Conservation (phyloP, 1,140 invertebrate genomes). For the Elysia chlorotica region DNA sequence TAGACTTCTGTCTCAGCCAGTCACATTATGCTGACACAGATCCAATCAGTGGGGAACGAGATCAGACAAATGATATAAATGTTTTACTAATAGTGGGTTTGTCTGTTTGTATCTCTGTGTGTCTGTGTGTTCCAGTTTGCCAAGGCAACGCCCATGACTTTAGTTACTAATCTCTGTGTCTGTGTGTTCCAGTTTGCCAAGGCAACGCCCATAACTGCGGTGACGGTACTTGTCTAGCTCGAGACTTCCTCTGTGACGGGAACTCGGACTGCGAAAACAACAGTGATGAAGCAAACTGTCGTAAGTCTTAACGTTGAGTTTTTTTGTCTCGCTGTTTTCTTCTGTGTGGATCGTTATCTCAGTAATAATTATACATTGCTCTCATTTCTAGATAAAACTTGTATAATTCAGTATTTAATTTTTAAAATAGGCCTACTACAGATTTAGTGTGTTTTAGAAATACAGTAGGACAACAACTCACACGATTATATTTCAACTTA, state of each 20-base stretch:
- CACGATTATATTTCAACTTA: no score
- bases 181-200: no score
- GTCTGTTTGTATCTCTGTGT: background rate
- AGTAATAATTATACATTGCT: background rate
- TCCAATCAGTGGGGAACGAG: no score
- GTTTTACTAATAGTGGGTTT: background rate
- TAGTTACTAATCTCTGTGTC: no score
- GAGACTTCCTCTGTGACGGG: conserved; percentile 70
- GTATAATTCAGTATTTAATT: background rate
- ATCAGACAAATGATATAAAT: no score
- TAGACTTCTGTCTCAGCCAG: no score
- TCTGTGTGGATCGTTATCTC: background rate
- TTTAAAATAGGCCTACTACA: background rate
- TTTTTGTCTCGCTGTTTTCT: background rate
- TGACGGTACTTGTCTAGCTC: conserved; percentile 62
- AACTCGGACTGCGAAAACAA: conserved; percentile 60
- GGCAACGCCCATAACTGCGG: no score
- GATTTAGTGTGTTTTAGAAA: no score
- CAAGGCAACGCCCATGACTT: no score
- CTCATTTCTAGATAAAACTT: background rate
- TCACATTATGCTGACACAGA: no score
- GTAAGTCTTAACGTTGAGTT: no score
- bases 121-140: background rate
- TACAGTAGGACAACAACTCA: no score
- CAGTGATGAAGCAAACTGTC: conserved; percentile 62